Percentiles rank a stretch among this genome's conserved stretches.
Conservation (phyloP, 2,888 invertebrate species). For the Eurois occulta region DNA sequence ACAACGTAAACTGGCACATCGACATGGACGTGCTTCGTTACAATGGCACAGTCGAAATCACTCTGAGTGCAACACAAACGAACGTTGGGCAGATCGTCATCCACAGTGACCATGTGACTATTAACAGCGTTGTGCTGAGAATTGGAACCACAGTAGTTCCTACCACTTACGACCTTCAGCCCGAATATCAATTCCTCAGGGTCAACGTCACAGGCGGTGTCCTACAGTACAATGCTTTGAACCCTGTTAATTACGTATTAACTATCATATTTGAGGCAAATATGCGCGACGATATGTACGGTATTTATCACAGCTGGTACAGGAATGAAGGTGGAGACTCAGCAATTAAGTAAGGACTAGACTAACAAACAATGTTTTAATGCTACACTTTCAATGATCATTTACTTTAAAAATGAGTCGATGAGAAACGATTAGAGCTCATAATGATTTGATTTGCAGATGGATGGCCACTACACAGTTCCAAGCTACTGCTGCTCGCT, state of each 20-base stretch:
- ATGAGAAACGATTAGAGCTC: not conserved
- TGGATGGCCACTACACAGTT: slow-evolving; percentile 93
- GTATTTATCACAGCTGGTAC: slow-evolving; percentile 86
- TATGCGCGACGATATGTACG: slow-evolving; percentile 85
- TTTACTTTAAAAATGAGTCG: not conserved
- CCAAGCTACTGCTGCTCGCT: slow-evolving; percentile 92
- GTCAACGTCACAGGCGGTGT: slow-evolving; percentile 66
- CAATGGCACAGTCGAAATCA: slow-evolving; percentile 82
- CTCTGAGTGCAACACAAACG: slow-evolving; percentile 74
- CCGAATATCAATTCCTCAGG: slow-evolving; percentile 76
- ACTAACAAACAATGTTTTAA: not conserved
- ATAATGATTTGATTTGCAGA: slow-evolving; percentile 72
- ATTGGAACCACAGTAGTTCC: slow-evolving; percentile 71
- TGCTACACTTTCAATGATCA: not conserved
- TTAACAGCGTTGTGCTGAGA: slow-evolving; percentile 80
- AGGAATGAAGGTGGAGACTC: slow-evolving; percentile 69
- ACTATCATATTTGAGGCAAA: slow-evolving; percentile 75
- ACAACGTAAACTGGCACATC: slow-evolving; percentile 87
- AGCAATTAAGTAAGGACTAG: slow-evolving; percentile 70
- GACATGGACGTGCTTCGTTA: slow-evolving; percentile 69
- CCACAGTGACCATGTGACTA: slow-evolving; percentile 76
- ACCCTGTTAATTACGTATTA: slow-evolving; percentile 73
- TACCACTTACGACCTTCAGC: slow-evolving; percentile 57
- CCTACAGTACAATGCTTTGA: slow-evolving; percentile 70
- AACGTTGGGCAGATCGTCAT: slow-evolving; percentile 80